Base-by-base conservation (phyloP, 2,888 invertebrate species). In the Mythimna loreyi region DNA sequence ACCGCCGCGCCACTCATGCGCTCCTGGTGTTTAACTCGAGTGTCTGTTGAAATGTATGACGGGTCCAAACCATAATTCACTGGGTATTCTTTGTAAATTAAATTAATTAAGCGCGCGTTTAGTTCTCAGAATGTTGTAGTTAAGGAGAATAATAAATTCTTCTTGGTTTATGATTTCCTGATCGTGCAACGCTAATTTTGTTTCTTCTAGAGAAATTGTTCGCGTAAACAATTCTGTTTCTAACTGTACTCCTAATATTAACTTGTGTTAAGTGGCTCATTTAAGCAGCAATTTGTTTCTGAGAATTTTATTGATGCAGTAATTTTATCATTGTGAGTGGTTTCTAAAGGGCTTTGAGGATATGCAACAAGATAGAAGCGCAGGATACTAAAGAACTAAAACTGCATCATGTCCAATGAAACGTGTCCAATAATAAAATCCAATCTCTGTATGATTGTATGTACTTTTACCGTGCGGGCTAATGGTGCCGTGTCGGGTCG, bases 401-500 rank as follows among this genome's bases (percentile, higher is more conserved):
- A 81, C 77, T 73, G 75, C 75, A 77, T 75, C 67, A 76, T 80
- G 72, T 72, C 82, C 82, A 82, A 86, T 85, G 81, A 81, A 84
- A 83, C 83, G 84, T 81, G 75, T 79, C 78, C 78, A 81, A 81
- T 83, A 86, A 85, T 81, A 86, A 85, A 87, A 85, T 71, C 75
- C 82, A 86, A 86, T 85, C 84, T 85, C 74, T 82, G 84, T 84
- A 82, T 83, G 86, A 84, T 85, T 85, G 87, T 86, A 85, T 86
- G 86, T 88, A 87, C 89, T 85, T 88, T 85, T 86, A 86, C 83
- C 85, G 86, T 79, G 85, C 84, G 83, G 85, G 81, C 84, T 88
- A 89, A 87, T 88, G 87, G 86, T 86, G 81, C 85, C 70, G 67
- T 70, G 83, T 82, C 88, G 90, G 93, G 92, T 93, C 93, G 92